Evolutionary conservation across 53 echinoderm and acorn worm species (phyloP), one percentile per base, ranked within the genome.

Genomic region (Zoroaster sp.): DNA sequence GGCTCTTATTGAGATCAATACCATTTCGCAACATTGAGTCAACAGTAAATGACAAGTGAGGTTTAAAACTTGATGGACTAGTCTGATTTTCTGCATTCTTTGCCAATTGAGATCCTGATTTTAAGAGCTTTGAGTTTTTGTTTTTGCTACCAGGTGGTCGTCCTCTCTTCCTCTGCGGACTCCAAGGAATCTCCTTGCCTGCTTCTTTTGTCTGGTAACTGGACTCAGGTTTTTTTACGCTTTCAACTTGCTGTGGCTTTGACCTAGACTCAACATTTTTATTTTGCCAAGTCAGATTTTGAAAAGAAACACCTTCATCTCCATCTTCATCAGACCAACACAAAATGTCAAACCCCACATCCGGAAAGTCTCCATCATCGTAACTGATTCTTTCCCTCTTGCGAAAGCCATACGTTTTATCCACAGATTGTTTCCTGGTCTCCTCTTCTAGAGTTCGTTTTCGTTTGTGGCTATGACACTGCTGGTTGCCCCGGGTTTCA

Each of bases 331-430:
- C 85, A 18, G 85, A 85, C 85, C 85, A 69, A 34, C 51, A 85
- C 70, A 85, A 44, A 46, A 85, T 85, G 36, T 85, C 85, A 66
- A 85, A 85, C 18, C 85, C 85, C 10, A 85, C 71, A 46, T 85
- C 85, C 11, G 85, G 85, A 85, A 85, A 85, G 34, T 83, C 83
- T 2, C 70, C 71, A 9, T 85, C 85, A 42, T 85, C 85, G 37
- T 85, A 85, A 46, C 85, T 71, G 85, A 85, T 71, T 71, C 85
- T 69, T 66, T 85, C 85, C 25, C 71, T 69, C 49, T 85, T 85
- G 20, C 85, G 85, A 21, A 85, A 85, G 69, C 70, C 40, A 5
- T 85, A 85, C 4, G 66, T 47, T 34, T 36, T 85, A 11, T 69
- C 85, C 18, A 70, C 21, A 40, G 46, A 2, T 10, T 35, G 10